A percentile compares a stretch with the other conserved stretches of the same genome.
Conservation (phyloP, 1,140 invertebrate genomes). For the Bombus sylvicola region DNA sequence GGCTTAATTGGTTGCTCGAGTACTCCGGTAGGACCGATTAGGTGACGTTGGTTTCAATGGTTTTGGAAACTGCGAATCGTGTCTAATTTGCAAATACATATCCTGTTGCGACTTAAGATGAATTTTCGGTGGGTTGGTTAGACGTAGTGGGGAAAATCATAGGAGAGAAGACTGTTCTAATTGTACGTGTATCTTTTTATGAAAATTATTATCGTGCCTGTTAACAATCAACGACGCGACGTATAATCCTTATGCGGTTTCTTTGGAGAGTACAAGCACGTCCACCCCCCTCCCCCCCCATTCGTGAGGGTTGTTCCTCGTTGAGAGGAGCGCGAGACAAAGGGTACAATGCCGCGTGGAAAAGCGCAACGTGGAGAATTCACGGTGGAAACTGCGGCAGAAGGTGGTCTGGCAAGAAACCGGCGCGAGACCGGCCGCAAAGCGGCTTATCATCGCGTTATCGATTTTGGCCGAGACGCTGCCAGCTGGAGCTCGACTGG, state of each 20-base stretch:
- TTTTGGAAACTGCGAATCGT: too few species aligned
- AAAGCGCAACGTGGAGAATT: conserved; percentile 14
- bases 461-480: conserved; percentile 27
- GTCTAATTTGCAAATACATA: too few species aligned
- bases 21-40: too few species aligned
- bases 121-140: too few species aligned
- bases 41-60: too few species aligned
- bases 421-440: conserved; percentile 2
- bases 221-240: not conserved
- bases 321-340: not conserved
- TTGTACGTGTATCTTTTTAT: too few species aligned
- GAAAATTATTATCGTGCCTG: too few species aligned
- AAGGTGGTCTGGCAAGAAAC: conserved; percentile 22
- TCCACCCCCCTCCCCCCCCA: not conserved
- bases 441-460: conserved; percentile 35
- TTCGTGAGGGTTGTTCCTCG: not conserved
- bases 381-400: conserved; percentile 14
- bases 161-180: too few species aligned
- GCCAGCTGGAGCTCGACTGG: conserved; percentile 21
- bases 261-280: not conserved
- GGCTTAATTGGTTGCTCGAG: too few species aligned
- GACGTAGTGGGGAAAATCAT: too few species aligned
- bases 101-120: too few species aligned
- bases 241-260: not conserved
- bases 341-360: not conserved